phyloP scores from a whole-genome alignment of 2,113 vertebrate genomes.

The Actenoides hombroni region DNA sequence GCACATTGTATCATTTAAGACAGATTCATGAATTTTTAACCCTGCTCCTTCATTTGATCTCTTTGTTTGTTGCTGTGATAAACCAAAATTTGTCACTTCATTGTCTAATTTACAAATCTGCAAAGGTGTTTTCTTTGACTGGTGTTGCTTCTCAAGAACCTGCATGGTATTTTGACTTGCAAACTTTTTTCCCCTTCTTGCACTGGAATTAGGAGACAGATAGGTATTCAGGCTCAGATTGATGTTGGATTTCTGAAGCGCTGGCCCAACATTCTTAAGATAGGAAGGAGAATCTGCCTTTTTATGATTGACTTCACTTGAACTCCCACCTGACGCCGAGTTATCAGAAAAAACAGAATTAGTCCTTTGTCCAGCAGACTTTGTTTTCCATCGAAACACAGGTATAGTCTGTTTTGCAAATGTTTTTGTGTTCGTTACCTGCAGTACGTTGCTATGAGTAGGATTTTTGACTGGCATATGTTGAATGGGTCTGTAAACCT shows the following conservation, averaged over 20 bases:
- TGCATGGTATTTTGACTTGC: neutral
- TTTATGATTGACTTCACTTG: neutral
- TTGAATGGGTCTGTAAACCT: neutral
- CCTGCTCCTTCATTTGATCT: constrained; percentile 8
- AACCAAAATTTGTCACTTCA: constrained; percentile 9
- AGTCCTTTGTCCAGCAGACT: neutral
- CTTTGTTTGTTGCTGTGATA: neutral
- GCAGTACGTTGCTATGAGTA: neutral
- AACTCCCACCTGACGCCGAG: neutral
- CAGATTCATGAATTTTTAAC: constrained; percentile 6
- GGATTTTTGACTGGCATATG: neutral
- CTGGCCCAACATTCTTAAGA: neutral
- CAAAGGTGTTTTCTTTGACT: neutral
- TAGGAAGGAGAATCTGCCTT: neutral
- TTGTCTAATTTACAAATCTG: constrained; percentile 57
- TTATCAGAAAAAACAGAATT: neutral
- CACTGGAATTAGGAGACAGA: neutral
- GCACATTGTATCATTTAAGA: neutral
- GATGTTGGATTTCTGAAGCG: neutral
- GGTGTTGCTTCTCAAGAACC: neutral
- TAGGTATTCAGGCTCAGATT: neutral
- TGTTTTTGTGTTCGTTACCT: neutral
- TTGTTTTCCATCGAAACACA: neutral
- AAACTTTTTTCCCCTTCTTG: constrained; percentile 3
- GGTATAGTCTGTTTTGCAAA: neutral